These are phyloP conservation scores for Saccopteryx leptura DNA, from an alignment of 2,113 vertebrate genomes.

Conservation along the genomic window DNA sequence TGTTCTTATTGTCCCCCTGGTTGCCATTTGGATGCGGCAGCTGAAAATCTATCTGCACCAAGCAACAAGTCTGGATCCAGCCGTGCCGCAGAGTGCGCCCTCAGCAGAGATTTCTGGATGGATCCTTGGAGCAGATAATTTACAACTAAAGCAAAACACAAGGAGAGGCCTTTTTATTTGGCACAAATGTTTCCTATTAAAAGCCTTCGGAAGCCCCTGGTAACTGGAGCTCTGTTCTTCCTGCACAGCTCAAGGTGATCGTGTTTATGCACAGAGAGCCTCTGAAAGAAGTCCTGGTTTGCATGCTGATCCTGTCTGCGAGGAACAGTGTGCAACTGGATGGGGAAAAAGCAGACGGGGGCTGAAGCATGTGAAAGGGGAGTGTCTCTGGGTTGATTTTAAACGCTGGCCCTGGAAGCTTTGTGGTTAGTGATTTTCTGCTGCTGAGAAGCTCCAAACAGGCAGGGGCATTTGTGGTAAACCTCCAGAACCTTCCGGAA, in stretches of 20 bases:
- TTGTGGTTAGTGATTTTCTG: constrained; percentile 71
- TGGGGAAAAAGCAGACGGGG: accelerated
- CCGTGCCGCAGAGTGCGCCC: constrained; percentile 73
- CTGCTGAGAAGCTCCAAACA: constrained; percentile 63
- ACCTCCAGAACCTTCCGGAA: constrained; percentile 61
- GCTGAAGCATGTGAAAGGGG: neutral
- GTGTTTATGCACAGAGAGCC: accelerated
- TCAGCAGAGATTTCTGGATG: constrained; percentile 78
- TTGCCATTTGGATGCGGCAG: constrained; percentile 88
- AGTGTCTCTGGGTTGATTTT: neutral
- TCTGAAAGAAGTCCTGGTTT: neutral
- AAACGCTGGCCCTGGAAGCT: constrained; percentile 52
- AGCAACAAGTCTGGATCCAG: constrained; percentile 82
- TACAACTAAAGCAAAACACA: constrained; percentile 68
- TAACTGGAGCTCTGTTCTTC: constrained; percentile 58
- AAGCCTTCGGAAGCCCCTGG: constrained; percentile 72
- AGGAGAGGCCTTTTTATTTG: constrained; percentile 61
- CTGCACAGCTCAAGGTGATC: constrained; percentile 58
- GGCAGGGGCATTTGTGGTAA: constrained; percentile 63
- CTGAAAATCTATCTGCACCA: constrained; percentile 89
- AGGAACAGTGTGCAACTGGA: neutral
- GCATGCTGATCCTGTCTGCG: neutral
- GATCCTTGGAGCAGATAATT: constrained; percentile 85
- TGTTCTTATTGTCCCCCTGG: constrained; percentile 95
- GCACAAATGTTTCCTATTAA: constrained; percentile 77